phyloP scores from a whole-genome alignment of 2,888 invertebrate genomes.

The Carabus problematicus region DNA sequence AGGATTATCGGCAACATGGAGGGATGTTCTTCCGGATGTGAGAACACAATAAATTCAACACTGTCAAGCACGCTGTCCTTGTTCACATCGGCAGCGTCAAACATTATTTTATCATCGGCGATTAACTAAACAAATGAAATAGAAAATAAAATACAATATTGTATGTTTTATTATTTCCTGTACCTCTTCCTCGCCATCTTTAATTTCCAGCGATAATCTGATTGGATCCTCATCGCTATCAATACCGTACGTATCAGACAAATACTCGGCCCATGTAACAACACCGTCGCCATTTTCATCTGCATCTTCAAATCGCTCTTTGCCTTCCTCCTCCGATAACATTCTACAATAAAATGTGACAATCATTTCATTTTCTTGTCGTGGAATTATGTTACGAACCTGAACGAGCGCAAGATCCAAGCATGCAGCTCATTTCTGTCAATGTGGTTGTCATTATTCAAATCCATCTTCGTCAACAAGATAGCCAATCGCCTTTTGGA shows the following conservation, averaged over 20 bases:
- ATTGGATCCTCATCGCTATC: slow-evolving; percentile 56
- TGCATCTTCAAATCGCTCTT: slow-evolving; percentile 83
- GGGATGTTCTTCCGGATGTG: slow-evolving; percentile 92
- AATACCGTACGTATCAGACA: slow-evolving; percentile 86
- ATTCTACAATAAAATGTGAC: slow-evolving; percentile 63
- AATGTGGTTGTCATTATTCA: slow-evolving; percentile 78
- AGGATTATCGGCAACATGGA: slow-evolving; percentile 83
- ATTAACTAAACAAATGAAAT: slow-evolving; percentile 62
- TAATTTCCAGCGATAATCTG: slow-evolving; percentile 20
- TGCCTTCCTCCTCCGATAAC: slow-evolving; percentile 85
- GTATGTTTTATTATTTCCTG: neutral
- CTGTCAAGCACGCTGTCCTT: slow-evolving; percentile 77
- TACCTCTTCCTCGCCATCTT: slow-evolving; percentile 37
- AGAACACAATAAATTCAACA: slow-evolving; percentile 86
- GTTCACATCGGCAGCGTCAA: slow-evolving; percentile 83
- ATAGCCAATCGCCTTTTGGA: slow-evolving; percentile 77
- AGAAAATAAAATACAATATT: neutral
- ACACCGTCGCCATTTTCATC: slow-evolving; percentile 83
- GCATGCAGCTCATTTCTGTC: slow-evolving; percentile 83
- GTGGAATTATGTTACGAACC: slow-evolving; percentile 61
- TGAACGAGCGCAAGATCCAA: slow-evolving; percentile 93
- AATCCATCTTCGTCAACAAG: slow-evolving; percentile 87
- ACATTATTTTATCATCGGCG: slow-evolving; percentile 85
- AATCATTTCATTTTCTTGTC: neutral
- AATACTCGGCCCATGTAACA: slow-evolving; percentile 89